A percentile compares a stretch with the other conserved stretches of the same genome.
Conservation (phyloP, 2,113 vertebrate species). For the Marcusenius ussheri region DNA sequence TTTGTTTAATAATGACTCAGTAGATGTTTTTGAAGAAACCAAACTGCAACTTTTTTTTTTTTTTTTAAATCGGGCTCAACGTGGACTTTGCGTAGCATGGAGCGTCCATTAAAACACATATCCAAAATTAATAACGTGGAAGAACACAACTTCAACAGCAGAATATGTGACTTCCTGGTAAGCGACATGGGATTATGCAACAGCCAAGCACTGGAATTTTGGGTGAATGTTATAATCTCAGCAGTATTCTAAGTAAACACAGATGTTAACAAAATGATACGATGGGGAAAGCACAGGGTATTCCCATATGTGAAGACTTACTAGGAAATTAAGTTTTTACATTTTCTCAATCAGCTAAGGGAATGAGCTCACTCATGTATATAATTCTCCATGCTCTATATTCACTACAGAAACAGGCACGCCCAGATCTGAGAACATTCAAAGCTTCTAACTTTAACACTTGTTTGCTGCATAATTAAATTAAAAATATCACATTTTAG, state of each 20-base stretch:
- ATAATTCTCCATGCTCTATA: constrained; percentile 32
- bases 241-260: constrained; percentile 47
- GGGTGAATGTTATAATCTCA: constrained; percentile 35
- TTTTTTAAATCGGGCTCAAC: constrained; percentile 39
- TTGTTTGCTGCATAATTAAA: constrained; percentile 43
- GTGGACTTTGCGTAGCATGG: constrained; percentile 38
- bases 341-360: constrained; percentile 42
- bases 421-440: constrained; percentile 50
- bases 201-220: constrained; percentile 31
- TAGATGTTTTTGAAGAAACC: neutral
- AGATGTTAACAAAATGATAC: constrained; percentile 54
- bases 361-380: constrained; percentile 54
- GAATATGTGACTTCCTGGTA: constrained; percentile 37
- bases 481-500: constrained; percentile 23
- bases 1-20: neutral
- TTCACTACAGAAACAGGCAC: constrained; percentile 55
- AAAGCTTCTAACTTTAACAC: constrained; percentile 44
- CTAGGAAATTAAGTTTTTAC: constrained; percentile 25
- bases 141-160: constrained; percentile 43
- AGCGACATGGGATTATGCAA: constrained; percentile 42
- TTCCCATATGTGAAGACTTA: constrained; percentile 25
- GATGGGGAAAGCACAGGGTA: constrained; percentile 14
- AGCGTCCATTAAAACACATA: constrained; percentile 32
- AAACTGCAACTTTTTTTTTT: neutral
- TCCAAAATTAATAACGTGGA: constrained; percentile 22